Evolutionary conservation across 2,797 vertebrate genomes (phyloP), one percentile per base, ranked within the genome.

Genomic region (Lagodon rhomboides): DNA sequence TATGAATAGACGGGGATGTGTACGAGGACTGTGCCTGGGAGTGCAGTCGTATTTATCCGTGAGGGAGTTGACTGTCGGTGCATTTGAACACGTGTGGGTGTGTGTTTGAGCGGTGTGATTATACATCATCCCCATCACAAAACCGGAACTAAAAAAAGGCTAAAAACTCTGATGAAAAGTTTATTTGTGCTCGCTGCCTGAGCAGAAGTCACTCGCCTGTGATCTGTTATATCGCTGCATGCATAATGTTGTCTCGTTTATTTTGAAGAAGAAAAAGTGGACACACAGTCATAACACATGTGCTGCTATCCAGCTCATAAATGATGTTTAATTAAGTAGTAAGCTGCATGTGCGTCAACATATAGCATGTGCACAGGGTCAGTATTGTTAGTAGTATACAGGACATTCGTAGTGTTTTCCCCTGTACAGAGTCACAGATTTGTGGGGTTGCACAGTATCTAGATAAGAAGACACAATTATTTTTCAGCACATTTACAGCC

Each of bases 1-100:
- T 85, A 90, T 86, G 81, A 92, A 91, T 89, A 93, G 79, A 90
- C 34, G 30, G 68, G 79, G 58, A 68, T 79, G 67, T 82, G 80
- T 79, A 80, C 66, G 13, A 75, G 61, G 65, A 73, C 44, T 27
- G 59, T 53, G 73, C 66, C 76, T 49, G 13, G 25, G 63, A 61
- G 56, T 18, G 53, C 55, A 34, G 46, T 69, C 56, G 65, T 20
- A 44, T 78, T 78, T 77, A 75, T 79, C 44, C 59, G 54, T 9
- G 41, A 34, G 8, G 64, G 43, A 69, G 77, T 73, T 58, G 60
- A 43, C 49, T 34, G 27, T 80, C 83, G 53, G 67, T 51, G 70
- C 44, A 53, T 75, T 56, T 69, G 43, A 49, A 17, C 49, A 30
- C 64, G 58, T 53, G 68, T 68, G 75, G 53, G 82, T 67, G 59